phyloP scores from a whole-genome alignment of 2,113 vertebrate genomes.

The Ophiodon elongatus region DNA sequence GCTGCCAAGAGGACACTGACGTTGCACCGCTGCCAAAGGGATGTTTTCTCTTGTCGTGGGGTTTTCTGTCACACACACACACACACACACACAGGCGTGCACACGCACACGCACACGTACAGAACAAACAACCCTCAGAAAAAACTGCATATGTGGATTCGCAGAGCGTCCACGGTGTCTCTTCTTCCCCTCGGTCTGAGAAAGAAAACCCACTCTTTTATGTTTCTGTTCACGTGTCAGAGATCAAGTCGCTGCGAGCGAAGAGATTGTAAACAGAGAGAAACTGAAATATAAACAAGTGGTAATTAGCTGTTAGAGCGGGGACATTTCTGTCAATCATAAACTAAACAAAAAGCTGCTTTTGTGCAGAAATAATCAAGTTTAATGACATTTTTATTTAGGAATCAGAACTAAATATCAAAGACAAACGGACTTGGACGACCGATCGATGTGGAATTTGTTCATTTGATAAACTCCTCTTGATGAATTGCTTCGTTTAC shows the following conservation, averaged over 20 bases:
- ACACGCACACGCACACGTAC: too few species aligned
- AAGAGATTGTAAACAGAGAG: neutral
- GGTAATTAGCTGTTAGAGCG: neutral
- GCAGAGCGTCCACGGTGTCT: neutral
- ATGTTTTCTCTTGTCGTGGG: neutral
- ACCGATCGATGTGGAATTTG: neutral
- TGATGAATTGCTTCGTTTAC: neutral
- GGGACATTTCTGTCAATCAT: neutral
- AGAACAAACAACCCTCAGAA: neutral
- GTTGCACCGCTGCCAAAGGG: neutral
- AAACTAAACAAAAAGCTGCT: neutral
- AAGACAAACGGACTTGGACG: neutral
- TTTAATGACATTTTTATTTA: neutral
- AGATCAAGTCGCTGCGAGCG: neutral
- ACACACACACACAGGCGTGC: too few species aligned
- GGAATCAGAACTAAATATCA: neutral
- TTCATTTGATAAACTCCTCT: too few species aligned
- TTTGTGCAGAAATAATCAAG: neutral
- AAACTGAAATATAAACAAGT: neutral
- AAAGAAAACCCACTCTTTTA: neutral
- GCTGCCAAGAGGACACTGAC: neutral
- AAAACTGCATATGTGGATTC: neutral
- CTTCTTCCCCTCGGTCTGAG: neutral
- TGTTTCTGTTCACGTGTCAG: neutral
- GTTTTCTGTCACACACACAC: neutral